Evolutionary conservation across 2,113 vertebrate species (phyloP), one percentile per base, ranked within the genome.

Genomic region (Actinemys pallida): DNA sequence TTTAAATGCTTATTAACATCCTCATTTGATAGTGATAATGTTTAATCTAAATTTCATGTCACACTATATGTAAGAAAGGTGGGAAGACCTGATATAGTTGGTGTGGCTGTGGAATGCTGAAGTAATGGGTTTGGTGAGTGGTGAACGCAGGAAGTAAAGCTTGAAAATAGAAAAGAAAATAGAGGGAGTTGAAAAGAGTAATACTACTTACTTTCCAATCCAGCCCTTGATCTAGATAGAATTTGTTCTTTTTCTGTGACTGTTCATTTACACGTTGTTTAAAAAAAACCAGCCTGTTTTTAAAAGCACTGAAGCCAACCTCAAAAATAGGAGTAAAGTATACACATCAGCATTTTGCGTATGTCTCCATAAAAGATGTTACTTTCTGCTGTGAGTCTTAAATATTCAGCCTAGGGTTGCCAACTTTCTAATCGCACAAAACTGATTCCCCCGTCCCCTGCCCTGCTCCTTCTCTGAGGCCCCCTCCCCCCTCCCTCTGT

Each of bases 301-400:
- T 50, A 78, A 86, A 65, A 31, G 69, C 53, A 49, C 45, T 83
- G 59, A 92, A 83, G 80, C 57, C 81, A 76, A 56, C 69, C 53
- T 89, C 35, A 27, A 72, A 52, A 93, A 52, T 4, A 8, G 10
- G 13, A 69, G 10, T 75, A 75, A 50, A 82, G 65, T 19, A 53
- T 39, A 20, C 8, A 39, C 62, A 65, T 16, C 11, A 69, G 35
- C 35, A 69, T n/a, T 69, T n/a, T n/a, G 2, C 14, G 1, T 39
- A 9, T 19, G 19, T 69, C 17, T 69, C 35, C 29, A 16, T 0
- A 0, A 29, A 59, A 29, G 22, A 47, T 50, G 49, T 53, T 83
- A 1, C 52, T 0, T 65, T 35, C 65, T 83, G 4, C 14, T 54
- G 10, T 24, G 85, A 0, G 27, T 89, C 19, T 81, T 76, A 25